Percentiles rank a stretch among this genome's conserved stretches.
Evolutionary conservation across 2,888 invertebrate species (phyloP).

Genomic region (Criorhina ranunculi): DNA sequence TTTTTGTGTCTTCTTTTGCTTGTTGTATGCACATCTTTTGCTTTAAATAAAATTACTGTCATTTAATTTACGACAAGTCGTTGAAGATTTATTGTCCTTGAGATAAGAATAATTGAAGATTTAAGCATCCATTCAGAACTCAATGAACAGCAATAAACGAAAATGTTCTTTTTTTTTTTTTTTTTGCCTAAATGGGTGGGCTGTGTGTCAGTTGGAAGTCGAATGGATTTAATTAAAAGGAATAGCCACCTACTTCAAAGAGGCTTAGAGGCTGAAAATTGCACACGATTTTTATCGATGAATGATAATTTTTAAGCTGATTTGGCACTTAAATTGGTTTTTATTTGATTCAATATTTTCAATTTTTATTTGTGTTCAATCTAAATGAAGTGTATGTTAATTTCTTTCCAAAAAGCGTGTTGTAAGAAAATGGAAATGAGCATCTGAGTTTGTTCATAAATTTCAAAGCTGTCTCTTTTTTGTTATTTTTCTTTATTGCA

Average conservation of each 20-base stretch:
- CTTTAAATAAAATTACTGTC: conserved; percentile 32
- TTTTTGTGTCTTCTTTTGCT: not conserved
- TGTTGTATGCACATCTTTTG: conserved; percentile 31
- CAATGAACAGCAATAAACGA: conserved; percentile 46
- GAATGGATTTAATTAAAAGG: conserved; percentile 19
- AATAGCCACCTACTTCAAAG: not conserved
- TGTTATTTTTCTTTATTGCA: no score
- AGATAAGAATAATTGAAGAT: conserved; percentile 47
- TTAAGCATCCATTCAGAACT: conserved; percentile 37
- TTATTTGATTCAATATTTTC: not conserved
- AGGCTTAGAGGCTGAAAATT: not conserved
- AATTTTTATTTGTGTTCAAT: not conserved
- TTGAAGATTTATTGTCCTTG: conserved; percentile 52
- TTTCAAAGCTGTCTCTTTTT: no score
- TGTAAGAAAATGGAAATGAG: no score
- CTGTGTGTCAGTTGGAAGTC: not conserved
- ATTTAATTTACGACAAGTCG: conserved; percentile 60
- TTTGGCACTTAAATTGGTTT: not conserved
- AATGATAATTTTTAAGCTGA: not conserved
- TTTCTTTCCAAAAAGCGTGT: no score
- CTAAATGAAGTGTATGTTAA: no score
- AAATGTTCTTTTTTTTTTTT: conserved; percentile 22
- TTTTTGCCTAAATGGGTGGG: not conserved
- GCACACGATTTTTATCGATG: not conserved
- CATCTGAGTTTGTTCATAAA: no score